These are phyloP conservation scores for Drosophila nr. medialis DNA, from an alignment of 2,888 invertebrate genomes.

Conservation along the genomic window DNA sequence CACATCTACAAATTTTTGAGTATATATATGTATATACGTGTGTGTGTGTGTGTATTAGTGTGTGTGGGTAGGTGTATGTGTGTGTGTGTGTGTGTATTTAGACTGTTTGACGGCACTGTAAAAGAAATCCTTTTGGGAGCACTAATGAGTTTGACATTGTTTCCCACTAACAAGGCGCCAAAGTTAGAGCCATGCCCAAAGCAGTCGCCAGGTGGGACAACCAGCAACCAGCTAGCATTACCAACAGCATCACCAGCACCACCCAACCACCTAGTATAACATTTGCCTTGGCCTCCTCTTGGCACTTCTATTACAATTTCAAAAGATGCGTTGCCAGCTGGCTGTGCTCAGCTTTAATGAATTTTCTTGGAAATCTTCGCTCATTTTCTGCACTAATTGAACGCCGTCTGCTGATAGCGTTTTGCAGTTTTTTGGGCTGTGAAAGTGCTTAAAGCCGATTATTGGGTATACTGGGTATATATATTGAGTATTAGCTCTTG, in stretches of 20 bases:
- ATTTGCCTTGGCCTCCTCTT: conserved; percentile 72
- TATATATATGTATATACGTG: conserved; percentile 2
- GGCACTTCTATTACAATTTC: conserved; percentile 76
- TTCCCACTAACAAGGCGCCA: conserved; percentile 78
- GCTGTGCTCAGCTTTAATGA: conserved; percentile 59
- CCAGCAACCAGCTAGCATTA: conserved; percentile 12
- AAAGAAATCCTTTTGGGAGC: conserved; percentile 80
- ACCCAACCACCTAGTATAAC: conserved; percentile 30
- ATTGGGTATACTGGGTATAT: conserved; percentile 12
- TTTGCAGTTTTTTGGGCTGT: conserved; percentile 48
- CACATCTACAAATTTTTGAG: conserved; percentile 45
- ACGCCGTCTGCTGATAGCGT: conserved; percentile 66
- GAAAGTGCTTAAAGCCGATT: conserved; percentile 46
- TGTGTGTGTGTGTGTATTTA: conserved; percentile 43
- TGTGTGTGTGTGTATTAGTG: conserved; percentile 40
- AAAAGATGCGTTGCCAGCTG: conserved; percentile 42
- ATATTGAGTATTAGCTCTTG: neutral
- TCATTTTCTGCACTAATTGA: conserved; percentile 70
- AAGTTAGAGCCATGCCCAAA: conserved; percentile 64
- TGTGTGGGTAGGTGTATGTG: conserved; percentile 17
- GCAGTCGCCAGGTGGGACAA: conserved; percentile 35
- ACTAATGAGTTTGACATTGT: conserved; percentile 82
- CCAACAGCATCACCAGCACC: conserved; percentile 21
- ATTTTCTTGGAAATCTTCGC: conserved; percentile 43
- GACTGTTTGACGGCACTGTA: conserved; percentile 67